Base-by-base conservation (phyloP, 1,140 invertebrate species). In the Asobara japonica region DNA sequence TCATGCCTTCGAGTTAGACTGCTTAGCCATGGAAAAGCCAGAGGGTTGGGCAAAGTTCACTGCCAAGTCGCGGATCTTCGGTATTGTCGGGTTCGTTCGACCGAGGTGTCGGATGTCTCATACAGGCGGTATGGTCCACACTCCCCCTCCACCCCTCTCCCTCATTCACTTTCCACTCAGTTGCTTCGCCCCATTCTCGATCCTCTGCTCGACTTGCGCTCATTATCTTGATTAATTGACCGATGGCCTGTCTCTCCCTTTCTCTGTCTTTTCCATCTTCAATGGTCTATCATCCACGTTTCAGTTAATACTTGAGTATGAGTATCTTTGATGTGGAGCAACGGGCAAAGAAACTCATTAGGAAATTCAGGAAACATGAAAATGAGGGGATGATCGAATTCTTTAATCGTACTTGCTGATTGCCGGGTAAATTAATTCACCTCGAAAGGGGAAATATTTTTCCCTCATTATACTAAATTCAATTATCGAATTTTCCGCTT, bases 211-310 rank as follows among this genome's bases (percentile, higher is more conserved):
- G 70, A 84, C 84, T 86, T 84, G 76, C 82, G 80, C 83, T 86
- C 84, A 85, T 86, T 87, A 87, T 86, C 84, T 86, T 86, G 86
- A 87, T 87, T 87, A 86, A 87, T 87, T 86, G 86, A 87, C 85
- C 84, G 83, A 87, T 86, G 80, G 82, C 75, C 41, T 45, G 10
- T 13, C 2, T 13, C 36, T 38, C 2, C 81, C 72, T 25, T 56
- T 38, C 68, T 61, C 25, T 65, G 61, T 62, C 36, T 45, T 72
- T 61, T 66, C 27, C 11, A 31, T 25, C 71, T 68, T 29, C n/a
- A 22, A 27, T 22, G 8, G 25, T 72, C 69, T 48, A 41, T 66
- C 30, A 25, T 69, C 56, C 65, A 71, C 73, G 75, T 75, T 74
- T 56, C 41, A 38, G 65, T 66, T 25, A 56, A 25, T 56, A 56